Base-by-base conservation (phyloP, 2,888 invertebrate genomes). In the Apeira syringaria region DNA sequence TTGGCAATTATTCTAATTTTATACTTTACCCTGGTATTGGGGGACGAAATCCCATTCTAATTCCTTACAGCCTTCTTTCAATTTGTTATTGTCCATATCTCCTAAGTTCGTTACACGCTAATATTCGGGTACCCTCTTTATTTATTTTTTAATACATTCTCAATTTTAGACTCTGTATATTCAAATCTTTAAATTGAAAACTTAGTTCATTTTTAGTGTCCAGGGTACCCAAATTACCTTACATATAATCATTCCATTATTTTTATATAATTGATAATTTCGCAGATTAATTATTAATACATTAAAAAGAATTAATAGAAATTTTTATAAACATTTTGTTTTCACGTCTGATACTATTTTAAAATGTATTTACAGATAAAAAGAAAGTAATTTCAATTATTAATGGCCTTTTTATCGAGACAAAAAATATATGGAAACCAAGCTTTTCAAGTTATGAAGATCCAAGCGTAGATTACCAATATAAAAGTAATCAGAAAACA, bases 1-100 rank as follows among this genome's bases (percentile, higher is more conserved):
- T 61, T 69, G 68, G 72, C 74, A 75, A 65, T 78, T 78, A 78
- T 59, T 57, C 85, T 88, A 87, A 74, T 69, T 53, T 20, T 20
- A n/a, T 15, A 15, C 15, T 15, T 15, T 87, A 88, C 87, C 87
- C 87, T 88, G 87, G 79, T 80, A 64, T 71, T 5, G 74, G 84
- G 45, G 84, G 82, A 80, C 78, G 76, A 74, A 67, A 63, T 68
- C 82, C 86, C 81, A 68, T 65, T 67, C 64, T 68, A 65, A 68
- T 20, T 75, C 67, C 68, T 61, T 79, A 82, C 86, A 88, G 87
- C 87, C 87, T 87, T 85, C 80, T 53, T 68, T 79, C 77, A 66
- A 60, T 64, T 68, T 66, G 74, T 87, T 87, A 87, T 87, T 87
- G 87, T 87, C 87, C 85, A 56, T 73, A 74, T 82, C 68, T 75